Percentiles rank a stretch among this genome's conserved stretches.
Evolutionary conservation across 2,113 vertebrate genomes (phyloP).

Genomic region (Oreochromis tanganicae): DNA sequence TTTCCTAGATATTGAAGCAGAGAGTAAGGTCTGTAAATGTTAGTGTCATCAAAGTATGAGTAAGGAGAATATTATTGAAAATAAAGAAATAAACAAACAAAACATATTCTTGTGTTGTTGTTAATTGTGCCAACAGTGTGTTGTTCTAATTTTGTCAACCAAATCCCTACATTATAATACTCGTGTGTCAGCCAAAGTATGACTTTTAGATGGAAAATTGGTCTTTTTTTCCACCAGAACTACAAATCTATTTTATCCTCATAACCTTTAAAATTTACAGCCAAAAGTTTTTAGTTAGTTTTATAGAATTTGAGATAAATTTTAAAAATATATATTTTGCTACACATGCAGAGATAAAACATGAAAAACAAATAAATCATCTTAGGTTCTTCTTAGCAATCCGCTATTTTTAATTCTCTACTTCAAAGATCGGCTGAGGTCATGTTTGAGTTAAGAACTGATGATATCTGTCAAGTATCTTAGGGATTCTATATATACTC

Average conservation of each 20-base stretch:
- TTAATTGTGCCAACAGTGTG: neutral
- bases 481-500: neutral
- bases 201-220: neutral
- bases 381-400: neutral
- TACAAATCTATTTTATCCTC: neutral
- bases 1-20: fast-evolving
- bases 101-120: neutral
- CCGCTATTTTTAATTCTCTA: neutral
- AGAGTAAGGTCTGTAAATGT: neutral
- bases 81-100: neutral
- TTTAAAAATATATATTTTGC: fast-evolving
- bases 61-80: neutral
- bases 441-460: neutral
- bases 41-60: neutral
- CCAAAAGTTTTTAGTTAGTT: fast-evolving
- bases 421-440: neutral
- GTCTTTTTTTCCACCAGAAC: neutral
- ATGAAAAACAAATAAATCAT: neutral
- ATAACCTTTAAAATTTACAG: neutral
- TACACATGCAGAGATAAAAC: neutral
- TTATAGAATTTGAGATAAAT: neutral
- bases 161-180: neutral
- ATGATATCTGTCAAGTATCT: neutral
- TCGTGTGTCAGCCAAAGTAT: neutral
- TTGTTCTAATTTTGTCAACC: neutral